A percentile compares a stretch with the other conserved stretches of the same genome.
phyloP scores from a whole-genome alignment of 2,888 invertebrate genomes.

The Spicauda simplicius region DNA sequence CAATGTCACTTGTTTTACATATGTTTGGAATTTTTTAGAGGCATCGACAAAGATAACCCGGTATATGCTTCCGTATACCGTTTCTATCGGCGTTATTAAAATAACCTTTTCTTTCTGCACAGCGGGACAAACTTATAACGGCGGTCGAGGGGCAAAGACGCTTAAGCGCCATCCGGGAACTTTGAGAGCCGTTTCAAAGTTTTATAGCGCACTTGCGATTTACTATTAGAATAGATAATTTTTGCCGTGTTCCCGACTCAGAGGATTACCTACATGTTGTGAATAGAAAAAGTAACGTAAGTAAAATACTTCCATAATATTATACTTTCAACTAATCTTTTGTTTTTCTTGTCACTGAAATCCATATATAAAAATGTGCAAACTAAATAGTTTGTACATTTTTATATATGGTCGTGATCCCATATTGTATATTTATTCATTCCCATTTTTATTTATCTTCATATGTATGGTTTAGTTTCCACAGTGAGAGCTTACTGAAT shows the following conservation, averaged over 20 bases:
- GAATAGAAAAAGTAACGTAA: background rate
- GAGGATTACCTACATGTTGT: background rate
- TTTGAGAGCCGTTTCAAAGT: slow-evolving; percentile 13
- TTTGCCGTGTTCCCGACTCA: background rate
- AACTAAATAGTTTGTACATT: no score
- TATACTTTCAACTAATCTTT: no score
- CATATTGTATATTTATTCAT: no score
- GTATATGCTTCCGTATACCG: background rate
- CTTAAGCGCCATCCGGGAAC: slow-evolving; percentile 9
- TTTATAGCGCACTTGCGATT: slow-evolving; percentile 15
- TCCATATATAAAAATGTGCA: no score
- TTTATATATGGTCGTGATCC: no score
- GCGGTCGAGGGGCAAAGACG: background rate
- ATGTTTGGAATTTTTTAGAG: no score
- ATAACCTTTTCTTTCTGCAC: background rate
- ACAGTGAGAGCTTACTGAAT: no score
- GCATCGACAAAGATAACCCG: background rate
- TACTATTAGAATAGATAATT: slow-evolving; percentile 22
- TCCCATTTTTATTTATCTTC: no score
- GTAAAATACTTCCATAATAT: background rate
- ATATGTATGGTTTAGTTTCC: no score
- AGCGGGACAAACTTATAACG: slow-evolving; percentile 5
- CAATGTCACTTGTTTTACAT: no score
- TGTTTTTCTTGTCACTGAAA: no score
- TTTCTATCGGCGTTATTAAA: background rate